phyloP scores from a whole-genome alignment of 2,113 vertebrate species.

The Argyrosomus japonicus region DNA sequence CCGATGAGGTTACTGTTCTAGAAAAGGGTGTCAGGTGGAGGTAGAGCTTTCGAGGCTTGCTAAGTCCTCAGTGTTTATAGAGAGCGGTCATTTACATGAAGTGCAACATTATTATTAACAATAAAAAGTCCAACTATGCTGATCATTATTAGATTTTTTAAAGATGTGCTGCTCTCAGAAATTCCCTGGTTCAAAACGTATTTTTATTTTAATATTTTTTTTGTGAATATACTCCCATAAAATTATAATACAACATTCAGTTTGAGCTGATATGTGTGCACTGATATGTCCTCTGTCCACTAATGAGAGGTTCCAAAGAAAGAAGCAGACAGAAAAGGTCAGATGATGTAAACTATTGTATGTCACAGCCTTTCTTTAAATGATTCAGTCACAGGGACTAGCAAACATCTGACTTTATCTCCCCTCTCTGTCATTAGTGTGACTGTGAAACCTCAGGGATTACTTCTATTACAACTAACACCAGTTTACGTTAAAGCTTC shows the following conservation, averaged over 20 bases:
- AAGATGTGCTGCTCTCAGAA: too few species aligned
- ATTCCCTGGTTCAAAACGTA: too few species aligned
- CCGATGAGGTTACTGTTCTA: not conserved
- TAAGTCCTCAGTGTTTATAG: too few species aligned
- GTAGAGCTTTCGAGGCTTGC: not conserved
- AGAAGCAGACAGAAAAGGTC: not conserved
- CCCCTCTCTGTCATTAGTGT: conserved; percentile 33
- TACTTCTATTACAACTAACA: not conserved
- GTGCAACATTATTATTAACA: too few species aligned
- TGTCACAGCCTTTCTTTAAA: conserved; percentile 8
- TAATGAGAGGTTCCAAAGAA: conserved; percentile 7
- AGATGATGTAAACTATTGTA: not conserved
- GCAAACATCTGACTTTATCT: conserved; percentile 27
- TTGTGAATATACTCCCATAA: too few species aligned
- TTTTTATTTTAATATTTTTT: too few species aligned
- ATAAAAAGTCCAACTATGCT: too few species aligned
- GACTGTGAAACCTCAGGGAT: conserved; percentile 27
- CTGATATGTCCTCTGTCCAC: not conserved
- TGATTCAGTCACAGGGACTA: not conserved
- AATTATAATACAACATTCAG: too few species aligned
- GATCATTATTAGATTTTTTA: too few species aligned
- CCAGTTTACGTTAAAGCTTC: not conserved
- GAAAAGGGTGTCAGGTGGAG: not conserved
- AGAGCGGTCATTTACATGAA: too few species aligned
- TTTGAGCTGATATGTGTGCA: too few species aligned